Percentiles rank a stretch among this genome's conserved stretches.
phyloP scores from a whole-genome alignment of 2,888 invertebrate genomes.

The Ochlodes sylvanus region DNA sequence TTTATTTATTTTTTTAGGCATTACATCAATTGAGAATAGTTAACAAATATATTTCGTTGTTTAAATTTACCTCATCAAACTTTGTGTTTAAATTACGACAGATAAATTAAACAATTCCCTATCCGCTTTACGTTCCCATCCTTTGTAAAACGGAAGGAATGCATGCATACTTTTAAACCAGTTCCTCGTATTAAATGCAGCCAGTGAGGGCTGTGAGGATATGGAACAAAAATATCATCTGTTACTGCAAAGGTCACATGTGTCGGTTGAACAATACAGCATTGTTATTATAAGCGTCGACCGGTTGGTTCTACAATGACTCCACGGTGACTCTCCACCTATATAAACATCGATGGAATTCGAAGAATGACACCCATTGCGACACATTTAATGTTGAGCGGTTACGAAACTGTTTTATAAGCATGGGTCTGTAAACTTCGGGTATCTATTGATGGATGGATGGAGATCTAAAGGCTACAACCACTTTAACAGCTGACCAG shows the following conservation, averaged over 20 bases:
- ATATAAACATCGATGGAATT: slow-evolving; percentile 36
- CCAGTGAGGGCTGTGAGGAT: slow-evolving; percentile 1
- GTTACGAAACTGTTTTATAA: slow-evolving; percentile 24
- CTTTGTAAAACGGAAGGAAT: slow-evolving; percentile 16
- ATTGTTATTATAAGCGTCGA: slow-evolving; percentile 48
- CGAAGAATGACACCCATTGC: slow-evolving; percentile 30
- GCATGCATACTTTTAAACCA: slow-evolving; percentile 13
- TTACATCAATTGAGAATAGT: too few relatives aligned
- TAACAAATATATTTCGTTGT: too few relatives aligned
- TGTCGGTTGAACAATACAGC: slow-evolving; percentile 47
- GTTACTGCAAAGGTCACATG: slow-evolving; percentile 49
- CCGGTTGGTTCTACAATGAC: slow-evolving; percentile 29
- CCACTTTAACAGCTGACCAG: too few relatives aligned
- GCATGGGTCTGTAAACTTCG: not conserved
- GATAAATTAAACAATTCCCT: not conserved
- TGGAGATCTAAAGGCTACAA: too few relatives aligned
- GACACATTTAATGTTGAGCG: slow-evolving; percentile 21
- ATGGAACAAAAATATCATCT: slow-evolving; percentile 43
- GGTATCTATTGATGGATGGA: not conserved
- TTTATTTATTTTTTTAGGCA: too few relatives aligned
- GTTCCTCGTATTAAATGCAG: not conserved
- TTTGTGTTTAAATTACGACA: not conserved
- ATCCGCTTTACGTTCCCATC: not conserved
- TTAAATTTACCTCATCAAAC: too few relatives aligned
- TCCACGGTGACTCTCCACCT: slow-evolving; percentile 18